Base-by-base conservation (phyloP, 1,140 invertebrate species). In the Helicorthomorpha holstii region DNA sequence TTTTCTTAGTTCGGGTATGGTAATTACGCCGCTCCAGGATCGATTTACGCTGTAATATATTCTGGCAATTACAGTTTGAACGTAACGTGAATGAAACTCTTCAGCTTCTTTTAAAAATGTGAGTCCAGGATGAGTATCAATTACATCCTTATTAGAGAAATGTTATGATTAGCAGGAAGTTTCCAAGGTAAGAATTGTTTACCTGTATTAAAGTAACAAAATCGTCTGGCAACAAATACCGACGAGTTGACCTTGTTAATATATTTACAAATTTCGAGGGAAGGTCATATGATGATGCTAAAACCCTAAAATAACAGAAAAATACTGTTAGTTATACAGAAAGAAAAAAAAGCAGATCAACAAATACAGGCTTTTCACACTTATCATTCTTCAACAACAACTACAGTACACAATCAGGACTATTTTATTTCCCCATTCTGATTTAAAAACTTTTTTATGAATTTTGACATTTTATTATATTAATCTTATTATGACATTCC, bases 1-100 rank as follows among this genome's bases (percentile, higher is more conserved):
- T 59, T 84, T 79, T 60, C 92, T 76, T 25, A 99, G 68, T 71
- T 99, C 95, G 1, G 82, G 71, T 55, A 91, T 73, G 42, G 82
- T 84, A 58, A 99, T 90, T 62, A 78, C 78, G 21, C 92, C 93
- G 46, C 87, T 88, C 96, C 96, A 99, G 44, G 92, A 93, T 57
- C 92, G 79, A 72, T 98, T 98, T 27, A 98, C 89, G 70, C 84
- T 88, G 69, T 97, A 99, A 70, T 90, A 98, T 75, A 99, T 98
- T 64, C 96, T 79, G 38, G 93, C 90, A 63, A 98, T 91, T 57
- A 94, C 91, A 62, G 91, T 96, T 68, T 93, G 88, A 58, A 96
- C 85, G 67, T 98, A 98, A 75, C 92, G 81, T 50, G 91, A 95
- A 77, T 98, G 95, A 71, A 98, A 99, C 72, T 98, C 93, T 14